Conservation (phyloP, 2,797 vertebrate genomes). For the Phrynocephalus forsythii region DNA sequence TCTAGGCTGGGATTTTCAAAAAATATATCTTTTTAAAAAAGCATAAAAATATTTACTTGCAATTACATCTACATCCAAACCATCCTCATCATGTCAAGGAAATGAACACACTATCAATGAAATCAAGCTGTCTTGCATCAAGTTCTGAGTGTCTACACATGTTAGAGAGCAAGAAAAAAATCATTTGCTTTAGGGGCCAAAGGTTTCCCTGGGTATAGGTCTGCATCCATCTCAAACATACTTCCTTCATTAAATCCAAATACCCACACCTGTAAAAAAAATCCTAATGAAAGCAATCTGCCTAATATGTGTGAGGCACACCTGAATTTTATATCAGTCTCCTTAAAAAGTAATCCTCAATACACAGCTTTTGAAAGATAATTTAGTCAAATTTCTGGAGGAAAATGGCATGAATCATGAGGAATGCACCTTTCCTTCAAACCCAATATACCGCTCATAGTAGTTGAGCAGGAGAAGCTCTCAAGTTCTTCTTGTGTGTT, state of each 20-base stretch:
- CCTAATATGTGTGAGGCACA: not conserved
- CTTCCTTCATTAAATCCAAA: not conserved
- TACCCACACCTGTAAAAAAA: not conserved
- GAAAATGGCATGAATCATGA: not conserved
- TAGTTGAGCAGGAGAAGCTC: not conserved
- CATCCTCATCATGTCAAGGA: constrained; percentile 26
- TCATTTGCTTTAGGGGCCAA: not conserved
- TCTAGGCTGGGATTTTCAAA: constrained; percentile 7
- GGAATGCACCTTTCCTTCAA: not conserved
- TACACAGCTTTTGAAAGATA: not conserved
- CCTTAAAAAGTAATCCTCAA: not conserved
- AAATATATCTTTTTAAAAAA: not conserved
- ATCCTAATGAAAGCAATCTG: not conserved
- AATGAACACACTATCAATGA: not conserved
- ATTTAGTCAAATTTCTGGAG: not conserved
- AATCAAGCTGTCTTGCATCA: constrained; percentile 16
- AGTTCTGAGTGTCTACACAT: not conserved
- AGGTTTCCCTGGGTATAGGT: not conserved
- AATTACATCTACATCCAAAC: constrained; percentile 2
- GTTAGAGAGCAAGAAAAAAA: not conserved
- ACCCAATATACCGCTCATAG: not conserved
- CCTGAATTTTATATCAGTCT: not conserved
- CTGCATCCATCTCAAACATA: not conserved
- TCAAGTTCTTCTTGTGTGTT: not conserved
- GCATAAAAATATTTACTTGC: not conserved